phyloP scores from a whole-genome alignment of 2,888 invertebrate species.

The Tipula unca region DNA sequence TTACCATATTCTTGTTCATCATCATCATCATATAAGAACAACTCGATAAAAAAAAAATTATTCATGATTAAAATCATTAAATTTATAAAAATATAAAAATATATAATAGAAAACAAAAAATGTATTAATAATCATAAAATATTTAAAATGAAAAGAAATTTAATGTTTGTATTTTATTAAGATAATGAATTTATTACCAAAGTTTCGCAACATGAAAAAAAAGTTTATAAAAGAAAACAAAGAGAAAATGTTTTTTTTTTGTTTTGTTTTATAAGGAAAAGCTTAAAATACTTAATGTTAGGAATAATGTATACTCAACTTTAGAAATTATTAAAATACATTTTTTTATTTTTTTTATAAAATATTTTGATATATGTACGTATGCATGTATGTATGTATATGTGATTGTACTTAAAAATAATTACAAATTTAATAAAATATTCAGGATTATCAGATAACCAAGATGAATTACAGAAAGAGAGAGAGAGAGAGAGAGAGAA shows the following conservation, averaged over 20 bases:
- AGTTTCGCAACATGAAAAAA: not conserved
- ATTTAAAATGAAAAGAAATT: not conserved
- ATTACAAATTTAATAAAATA: no score
- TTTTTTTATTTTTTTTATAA: not conserved
- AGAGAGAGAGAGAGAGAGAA: no score
- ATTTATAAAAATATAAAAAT: not conserved
- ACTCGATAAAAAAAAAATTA: not conserved
- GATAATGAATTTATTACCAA: conserved; percentile 8
- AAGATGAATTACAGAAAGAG: no score
- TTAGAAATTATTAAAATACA: not conserved
- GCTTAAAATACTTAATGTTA: not conserved
- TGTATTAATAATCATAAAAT: not conserved
- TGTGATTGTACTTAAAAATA: no score
- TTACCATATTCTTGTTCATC: not conserved
- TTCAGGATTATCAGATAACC: no score
- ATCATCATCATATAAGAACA: not conserved
- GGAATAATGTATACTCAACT: not conserved
- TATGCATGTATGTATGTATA: no score
- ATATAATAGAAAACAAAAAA: not conserved
- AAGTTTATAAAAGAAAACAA: not conserved
- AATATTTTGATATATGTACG: not conserved
- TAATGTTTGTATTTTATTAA: not conserved
- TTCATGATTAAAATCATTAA: conserved; percentile 14
- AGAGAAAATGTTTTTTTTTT: not conserved
- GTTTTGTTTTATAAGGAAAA: not conserved